A percentile compares a stretch with the other conserved stretches of the same genome.
Evolutionary conservation across 2,888 invertebrate species (phyloP).

Genomic region (Leptinotarsa peninsularis): DNA sequence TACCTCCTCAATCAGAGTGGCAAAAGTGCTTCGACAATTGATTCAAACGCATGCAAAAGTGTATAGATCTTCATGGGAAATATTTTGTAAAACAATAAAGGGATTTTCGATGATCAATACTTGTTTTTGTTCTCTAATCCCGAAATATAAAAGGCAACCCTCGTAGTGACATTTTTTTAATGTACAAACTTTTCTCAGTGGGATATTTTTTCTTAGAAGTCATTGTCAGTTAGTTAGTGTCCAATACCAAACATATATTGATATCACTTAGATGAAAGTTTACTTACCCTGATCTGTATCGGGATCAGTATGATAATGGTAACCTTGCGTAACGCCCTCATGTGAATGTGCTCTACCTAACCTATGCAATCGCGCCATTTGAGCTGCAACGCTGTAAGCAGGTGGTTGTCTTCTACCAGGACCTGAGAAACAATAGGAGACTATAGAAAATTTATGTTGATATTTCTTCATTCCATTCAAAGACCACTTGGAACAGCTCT

Average conservation of each 20-base stretch:
- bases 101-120: no score
- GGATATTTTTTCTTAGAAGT: slow-evolving; percentile 19
- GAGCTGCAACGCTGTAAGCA: slow-evolving; percentile 87
- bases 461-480: background rate
- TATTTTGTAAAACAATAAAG: no score
- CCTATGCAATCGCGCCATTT: slow-evolving; percentile 85
- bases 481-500: no score
- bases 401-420: slow-evolving; percentile 76
- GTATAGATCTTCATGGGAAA: no score
- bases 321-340: slow-evolving; percentile 84
- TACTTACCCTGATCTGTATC: slow-evolving; percentile 66
- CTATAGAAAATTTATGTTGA: background rate
- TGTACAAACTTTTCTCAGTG: no score
- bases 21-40: no score
- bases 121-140: no score
- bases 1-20: no score
- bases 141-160: no score
- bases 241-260: slow-evolving; percentile 21
- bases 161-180: no score
- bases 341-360: slow-evolving; percentile 87
- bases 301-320: slow-evolving; percentile 74
- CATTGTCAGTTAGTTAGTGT: slow-evolving; percentile 26
- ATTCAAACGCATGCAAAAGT: no score
- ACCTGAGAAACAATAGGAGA: slow-evolving; percentile 53
- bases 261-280: background rate